Conservation (phyloP, 1,140 invertebrate genomes). For the Galleria mellonella region DNA sequence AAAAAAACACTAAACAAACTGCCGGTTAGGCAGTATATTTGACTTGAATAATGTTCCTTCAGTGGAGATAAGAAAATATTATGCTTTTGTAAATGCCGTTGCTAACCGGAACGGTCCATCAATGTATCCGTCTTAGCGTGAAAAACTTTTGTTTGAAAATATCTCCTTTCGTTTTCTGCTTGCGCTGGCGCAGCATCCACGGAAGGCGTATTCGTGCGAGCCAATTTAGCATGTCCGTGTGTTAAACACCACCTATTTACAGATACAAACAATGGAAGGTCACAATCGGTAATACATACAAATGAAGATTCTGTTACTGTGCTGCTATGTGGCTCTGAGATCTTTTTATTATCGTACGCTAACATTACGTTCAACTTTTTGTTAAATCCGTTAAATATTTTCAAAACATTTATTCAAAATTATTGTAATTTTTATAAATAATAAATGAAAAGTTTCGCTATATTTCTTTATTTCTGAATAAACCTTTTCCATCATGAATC, state of each 20-base stretch:
- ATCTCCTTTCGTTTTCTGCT: constrained; percentile 47
- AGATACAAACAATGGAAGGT: constrained; percentile 60
- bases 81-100: constrained; percentile 7
- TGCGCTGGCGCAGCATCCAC: constrained; percentile 31
- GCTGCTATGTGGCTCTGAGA: not conserved
- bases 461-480: too few species aligned
- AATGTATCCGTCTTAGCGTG: constrained; percentile 12
- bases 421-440: too few species aligned
- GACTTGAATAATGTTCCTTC: too few species aligned
- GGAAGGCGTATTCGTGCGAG: constrained; percentile 39
- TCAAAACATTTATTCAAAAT: too few species aligned
- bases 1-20: too few species aligned
- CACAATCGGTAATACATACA: constrained; percentile 45
- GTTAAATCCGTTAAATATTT: too few species aligned
- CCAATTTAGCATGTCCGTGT: constrained; percentile 52
- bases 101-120: constrained; percentile 14
- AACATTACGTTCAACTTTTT: too few species aligned
- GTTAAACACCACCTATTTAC: constrained; percentile 50
- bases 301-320: constrained; percentile 29
- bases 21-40: too few species aligned
- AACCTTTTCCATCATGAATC: too few species aligned
- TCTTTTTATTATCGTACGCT: too few species aligned
- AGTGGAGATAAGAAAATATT: too few species aligned
- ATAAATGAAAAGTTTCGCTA: too few species aligned
- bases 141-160: constrained; percentile 26